Evolutionary conservation across 2,113 vertebrate species (phyloP).

Genomic region (Uropsilus gracilis): DNA sequence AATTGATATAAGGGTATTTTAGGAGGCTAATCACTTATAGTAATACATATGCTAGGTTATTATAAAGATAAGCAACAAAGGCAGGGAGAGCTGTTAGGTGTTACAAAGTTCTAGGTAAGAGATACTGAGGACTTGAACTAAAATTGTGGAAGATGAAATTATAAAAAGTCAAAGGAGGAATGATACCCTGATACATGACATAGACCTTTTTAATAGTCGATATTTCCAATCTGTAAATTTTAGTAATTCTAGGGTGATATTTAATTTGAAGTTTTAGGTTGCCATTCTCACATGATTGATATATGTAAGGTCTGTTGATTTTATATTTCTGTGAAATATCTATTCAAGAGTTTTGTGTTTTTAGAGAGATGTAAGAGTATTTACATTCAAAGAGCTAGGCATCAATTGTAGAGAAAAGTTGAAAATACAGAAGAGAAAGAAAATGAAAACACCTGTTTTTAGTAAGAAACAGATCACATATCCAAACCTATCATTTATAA

Average conservation of each 20-base stretch:
- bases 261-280: background rate
- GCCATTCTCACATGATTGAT: background rate
- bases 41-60: background rate
- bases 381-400: slow-evolving; percentile 10
- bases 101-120: background rate
- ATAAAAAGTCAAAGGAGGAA: background rate
- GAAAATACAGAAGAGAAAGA: background rate
- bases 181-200: background rate
- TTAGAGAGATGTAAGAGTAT: background rate
- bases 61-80: background rate
- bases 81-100: background rate
- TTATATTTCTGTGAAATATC: background rate
- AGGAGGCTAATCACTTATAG: background rate
- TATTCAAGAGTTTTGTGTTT: background rate
- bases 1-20: slow-evolving; percentile 1
- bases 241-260: background rate
- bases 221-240: background rate
- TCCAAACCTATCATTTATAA: background rate
- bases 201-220: background rate
- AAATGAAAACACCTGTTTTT: background rate
- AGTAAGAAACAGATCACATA: background rate
- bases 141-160: background rate
- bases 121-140: background rate
- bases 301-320: background rate
- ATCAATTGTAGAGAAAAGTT: background rate